Base-by-base conservation (phyloP, 2,888 invertebrate genomes). In the Cancer borealis region DNA sequence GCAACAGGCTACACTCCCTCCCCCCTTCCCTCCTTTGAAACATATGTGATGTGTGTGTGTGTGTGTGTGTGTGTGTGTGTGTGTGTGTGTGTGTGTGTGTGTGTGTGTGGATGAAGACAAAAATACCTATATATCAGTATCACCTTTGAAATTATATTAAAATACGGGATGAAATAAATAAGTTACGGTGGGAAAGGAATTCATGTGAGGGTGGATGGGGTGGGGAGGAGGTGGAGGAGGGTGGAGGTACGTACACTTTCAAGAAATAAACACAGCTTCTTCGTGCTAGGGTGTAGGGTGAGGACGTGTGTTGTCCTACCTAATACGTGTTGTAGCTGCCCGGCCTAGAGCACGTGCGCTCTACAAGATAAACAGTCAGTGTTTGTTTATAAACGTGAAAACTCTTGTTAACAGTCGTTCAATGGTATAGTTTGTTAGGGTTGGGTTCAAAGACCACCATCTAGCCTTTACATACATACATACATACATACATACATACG, bases 401-500 rank as follows among this genome's bases (percentile, higher is more conserved):
- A 39, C 14, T 84, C 30, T 39, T 39, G 84, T 39, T 39, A 39
- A 39, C 39, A 30, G 84, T 84, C 84, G 39, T 84, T 84, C 84
- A 39, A 3, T 3, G 4, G 84, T 84, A 10, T 84, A 10, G 39
- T 84, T 84, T 84, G 84, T 84, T 84, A 39, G 2, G 10, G 84
- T 84, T 84, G 84, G 73, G 84, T 84, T 14, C 39, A 17, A 5
- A 39, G 30, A 5, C 21, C 17, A 66, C 12, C 12, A 21, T 3
- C 0, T 21, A 66, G 54, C 54, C 54, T 60, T n/a, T 39, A 30
- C 39, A 49, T 21, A 14, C 60, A 12, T 17, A 92, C 92, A 92
- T 84, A 84, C 49, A 92, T 84, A 92, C 87, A 84, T 84, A 92
- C 92, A 84, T 84, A 87, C 39, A 39, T 39, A 39, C 39, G 39